Evolutionary conservation across 2,113 vertebrate genomes (phyloP).

Genomic region (Hypomesus transpacificus): DNA sequence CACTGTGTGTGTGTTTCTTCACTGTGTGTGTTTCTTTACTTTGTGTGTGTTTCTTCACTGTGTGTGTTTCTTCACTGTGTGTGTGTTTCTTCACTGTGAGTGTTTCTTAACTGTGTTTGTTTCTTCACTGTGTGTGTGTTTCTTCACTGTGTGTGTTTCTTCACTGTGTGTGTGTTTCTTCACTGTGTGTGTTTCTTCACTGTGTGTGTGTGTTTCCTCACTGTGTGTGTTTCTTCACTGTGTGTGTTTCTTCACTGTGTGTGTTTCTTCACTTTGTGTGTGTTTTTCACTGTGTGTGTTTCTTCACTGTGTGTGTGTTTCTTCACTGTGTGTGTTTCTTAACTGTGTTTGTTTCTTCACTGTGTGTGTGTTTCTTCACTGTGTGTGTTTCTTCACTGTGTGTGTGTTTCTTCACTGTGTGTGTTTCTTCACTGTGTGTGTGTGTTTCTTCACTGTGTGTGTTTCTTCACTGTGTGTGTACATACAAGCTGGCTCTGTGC

Average conservation of each 20-base stretch:
- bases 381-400: background rate
- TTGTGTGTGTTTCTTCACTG: no score
- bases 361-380: no score
- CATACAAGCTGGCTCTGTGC: constrained; percentile 74
- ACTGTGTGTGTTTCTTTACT: no score
- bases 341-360: constrained; percentile 1
- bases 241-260: background rate
- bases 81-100: background rate
- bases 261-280: no score
- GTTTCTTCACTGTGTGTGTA: constrained; percentile 38
- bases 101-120: background rate
- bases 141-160: background rate
- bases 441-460: constrained; percentile 13
- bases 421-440: constrained; percentile 14
- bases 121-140: constrained; percentile 16
- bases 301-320: background rate
- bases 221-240: background rate
- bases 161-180: background rate
- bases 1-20: no score
- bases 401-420: constrained; percentile 5
- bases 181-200: background rate
- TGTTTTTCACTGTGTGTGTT: no score
- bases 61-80: no score
- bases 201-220: no score
- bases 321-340: background rate